Base-by-base conservation (phyloP, 2,113 vertebrate genomes). In the Chamaea fasciata region DNA sequence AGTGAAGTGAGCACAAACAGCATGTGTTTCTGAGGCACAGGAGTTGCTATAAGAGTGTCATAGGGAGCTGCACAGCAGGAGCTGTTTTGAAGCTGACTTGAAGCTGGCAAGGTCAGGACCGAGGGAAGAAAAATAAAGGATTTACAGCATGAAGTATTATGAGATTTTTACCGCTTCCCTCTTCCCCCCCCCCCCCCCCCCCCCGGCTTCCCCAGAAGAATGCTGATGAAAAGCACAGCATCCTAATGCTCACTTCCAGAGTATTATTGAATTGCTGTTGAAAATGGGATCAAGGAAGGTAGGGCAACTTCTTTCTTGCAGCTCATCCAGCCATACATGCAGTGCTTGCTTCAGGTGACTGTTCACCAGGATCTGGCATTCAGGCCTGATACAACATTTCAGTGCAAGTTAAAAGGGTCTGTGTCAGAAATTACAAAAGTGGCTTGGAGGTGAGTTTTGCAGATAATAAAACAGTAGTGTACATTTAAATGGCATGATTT, bases 31-130 rank as follows among this genome's bases (percentile, higher is more conserved):
- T 23, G 31, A 93, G 65, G 50, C 70, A 55, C 2, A 65, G 78
- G 65, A 76, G 26, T 49, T 95, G 26, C 62, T 85, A 5, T 56
- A 56, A 57, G 76, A 63, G 26, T 49, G 23, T 59, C 41, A 41
- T 27, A 62, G 83, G 41, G 83, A 93, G 35, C 87, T 79, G 89
- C 89, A 71, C 80, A 92, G 95, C 76, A 71, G 92, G 89, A 92
- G 39, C 26, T 80, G 15, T 90, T 91, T 70, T 69, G 49, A 56
- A 90, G 41, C 70, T 55, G 39, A 68, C 60, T 90, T 90, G 89
- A 88, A 92, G 73, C 23, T 80, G 42, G 33, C 52, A 89, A 88
- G 94, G 76, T 94, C 73, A 90, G 63, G 50, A 76, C n/a, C 5
- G 14, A 84, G 64, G 16, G 37, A 87, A 79, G 62, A 82, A 76